phyloP scores from a whole-genome alignment of 2,797 vertebrate genomes.

The Chelon auratus region DNA sequence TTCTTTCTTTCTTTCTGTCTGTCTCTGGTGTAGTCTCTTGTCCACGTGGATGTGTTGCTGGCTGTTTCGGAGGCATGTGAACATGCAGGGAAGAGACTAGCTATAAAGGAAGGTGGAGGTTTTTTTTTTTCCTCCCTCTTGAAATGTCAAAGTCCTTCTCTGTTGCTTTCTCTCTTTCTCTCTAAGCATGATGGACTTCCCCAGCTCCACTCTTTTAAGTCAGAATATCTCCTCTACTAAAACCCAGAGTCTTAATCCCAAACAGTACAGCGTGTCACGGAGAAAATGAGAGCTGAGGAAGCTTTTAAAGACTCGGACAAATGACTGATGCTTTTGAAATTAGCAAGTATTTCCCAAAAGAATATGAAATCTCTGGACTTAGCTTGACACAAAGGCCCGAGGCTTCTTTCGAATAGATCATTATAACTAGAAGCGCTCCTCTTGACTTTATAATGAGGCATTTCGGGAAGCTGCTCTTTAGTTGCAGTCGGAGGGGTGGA shows the following conservation, averaged over 20 bases:
- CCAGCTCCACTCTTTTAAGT: slow-evolving; percentile 52
- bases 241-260: slow-evolving; percentile 67
- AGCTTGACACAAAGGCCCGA: slow-evolving; percentile 54
- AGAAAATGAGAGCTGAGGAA: slow-evolving; percentile 34
- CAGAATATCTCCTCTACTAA: slow-evolving; percentile 47
- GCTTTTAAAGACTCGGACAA: slow-evolving; percentile 40
- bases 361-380: slow-evolving; percentile 56
- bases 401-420: slow-evolving; percentile 58
- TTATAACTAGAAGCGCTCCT: slow-evolving; percentile 55
- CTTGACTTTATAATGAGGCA: slow-evolving; percentile 63
- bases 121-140: slow-evolving; percentile 9
- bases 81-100: not conserved
- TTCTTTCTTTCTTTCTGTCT: not conserved
- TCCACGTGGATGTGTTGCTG: slow-evolving; percentile 5
- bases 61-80: slow-evolving; percentile 7
- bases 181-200: slow-evolving; percentile 58
- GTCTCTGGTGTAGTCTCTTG: not conserved
- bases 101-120: slow-evolving; percentile 12
- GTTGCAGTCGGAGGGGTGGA: slow-evolving; percentile 56
- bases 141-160: slow-evolving; percentile 30
- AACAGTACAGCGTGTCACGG: slow-evolving; percentile 44
- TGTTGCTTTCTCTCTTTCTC: slow-evolving; percentile 27
- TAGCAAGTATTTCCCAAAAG: slow-evolving; percentile 45
- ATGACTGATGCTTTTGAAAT: slow-evolving; percentile 58
- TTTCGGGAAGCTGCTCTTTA: slow-evolving; percentile 62